Evolutionary conservation across 2,888 invertebrate genomes (phyloP), one percentile per base, ranked within the genome.

Genomic region (Clistopyga incitator): DNA sequence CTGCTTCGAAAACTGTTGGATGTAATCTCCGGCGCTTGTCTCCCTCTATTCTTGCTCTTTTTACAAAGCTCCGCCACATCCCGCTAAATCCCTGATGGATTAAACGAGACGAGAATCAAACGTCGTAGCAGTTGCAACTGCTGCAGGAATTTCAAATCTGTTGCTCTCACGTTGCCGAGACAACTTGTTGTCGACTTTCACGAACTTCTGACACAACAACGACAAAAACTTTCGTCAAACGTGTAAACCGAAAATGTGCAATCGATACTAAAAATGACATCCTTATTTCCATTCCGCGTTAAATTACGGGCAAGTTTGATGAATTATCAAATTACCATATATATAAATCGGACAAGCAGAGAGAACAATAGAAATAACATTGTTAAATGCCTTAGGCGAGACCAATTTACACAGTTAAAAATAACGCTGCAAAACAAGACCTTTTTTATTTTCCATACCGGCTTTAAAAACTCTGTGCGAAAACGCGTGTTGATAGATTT

Each of bases 1-100:
- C 54, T 56, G 54, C 65, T 84, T 81, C 68, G 81, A 84, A 81
- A 84, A 84, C 74, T 78, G 78, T 84, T 81, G 81, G 77, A 78
- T 70, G 81, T 80, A 81, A 80, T 81, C 81, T 78, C 78, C 74
- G 38, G 47, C 47, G 52, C 42, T 42, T 18, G 8, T 15, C 20
- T n/a, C 34, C 13, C 68, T 20, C 47, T 29, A 61, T 18, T 45
- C 54, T 78, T 25, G 15, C 6, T n/a, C 50, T 81, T 75, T 70
- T 74, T 52, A 56, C 42, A 56, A 81, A 50, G 38, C 74, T 42
- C 23, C 61, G 38, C 77, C 74, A 70, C 70, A 71, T 59, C n/a
- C n/a, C 47, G 72, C 74, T 77, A 64, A 74, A 70, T 78, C 74
- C 78, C 74, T 56, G 56, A 84, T 75, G 81, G 81, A 84, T 78